Evolutionary conservation across 1,140 invertebrate species (phyloP), one percentile per base, ranked within the genome.

Genomic region (Drosophila guanche): DNA sequence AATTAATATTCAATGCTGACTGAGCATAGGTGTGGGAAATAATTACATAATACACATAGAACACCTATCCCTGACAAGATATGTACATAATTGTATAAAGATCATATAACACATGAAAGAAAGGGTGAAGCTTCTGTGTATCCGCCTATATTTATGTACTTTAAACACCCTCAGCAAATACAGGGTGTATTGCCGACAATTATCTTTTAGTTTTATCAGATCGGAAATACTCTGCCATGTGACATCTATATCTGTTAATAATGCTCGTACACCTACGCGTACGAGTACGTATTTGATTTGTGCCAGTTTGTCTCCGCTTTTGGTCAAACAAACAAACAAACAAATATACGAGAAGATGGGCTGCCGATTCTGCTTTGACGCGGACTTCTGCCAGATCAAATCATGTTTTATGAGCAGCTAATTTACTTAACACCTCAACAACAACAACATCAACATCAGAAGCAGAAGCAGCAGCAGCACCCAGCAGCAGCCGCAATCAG

Each of bases 381-480:
- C 59, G 54, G 66, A 67, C 71, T 45, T 58, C 66, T 71, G 80
- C 71, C 75, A 84, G 83, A 68, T 73, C 80, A 84, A 84, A 86
- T 88, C 79, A 86, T 89, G 70, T 88, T 88, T 88, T 88, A 88
- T 89, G 83, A 89, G 83, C 84, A 79, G 84, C 83, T 88, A 88
- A 88, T 88, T 88, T 88, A 88, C 84, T 88, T 88, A 88, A 84
- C 83, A 88, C 84, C 78, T 88, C 69, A 46, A 23, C 76, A 79
- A 74, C 65, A 77, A 70, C 75, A 68, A 63, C 29, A 33, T 3
- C 29, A 33, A 0, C 29, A 33, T 0, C 29, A 33, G 29, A 8
- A 33, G 29, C 29, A 33, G 8, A 20, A 20, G 16, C 16, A 20
- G 16, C 16, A 20, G 40, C 58, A 73, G n/a, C 62, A 59, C 53